Conservation (phyloP, 2,888 invertebrate species). For the Tortrix viridana region DNA sequence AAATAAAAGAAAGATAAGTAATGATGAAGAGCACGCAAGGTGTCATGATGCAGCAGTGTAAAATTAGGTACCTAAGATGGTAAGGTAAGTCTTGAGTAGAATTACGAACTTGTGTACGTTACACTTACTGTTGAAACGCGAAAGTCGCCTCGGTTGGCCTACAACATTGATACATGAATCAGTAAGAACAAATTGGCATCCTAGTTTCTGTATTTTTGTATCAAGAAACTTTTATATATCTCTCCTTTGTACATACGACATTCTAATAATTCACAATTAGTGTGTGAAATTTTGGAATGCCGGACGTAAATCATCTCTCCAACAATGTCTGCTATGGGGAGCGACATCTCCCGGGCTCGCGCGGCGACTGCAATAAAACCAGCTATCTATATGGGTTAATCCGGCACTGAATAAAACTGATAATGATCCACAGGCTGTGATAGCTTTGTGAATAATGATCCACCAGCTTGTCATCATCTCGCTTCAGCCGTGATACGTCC, state of each 20-base stretch:
- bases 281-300: neutral
- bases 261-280: conserved; percentile 10
- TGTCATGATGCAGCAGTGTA: no score
- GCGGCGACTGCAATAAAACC: neutral
- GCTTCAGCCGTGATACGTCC: no score
- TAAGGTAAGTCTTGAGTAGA: no score
- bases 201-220: neutral
- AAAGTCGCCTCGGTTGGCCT: no score
- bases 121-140: no score
- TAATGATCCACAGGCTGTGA: conserved; percentile 12
- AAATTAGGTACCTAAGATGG: no score
- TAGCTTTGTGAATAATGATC: neutral
- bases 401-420: neutral
- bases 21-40: no score
- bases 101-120: no score
- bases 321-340: neutral
- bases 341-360: neutral
- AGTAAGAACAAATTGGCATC: neutral
- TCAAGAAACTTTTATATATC: neutral
- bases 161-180: no score
- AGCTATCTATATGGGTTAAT: neutral
- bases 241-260: conserved; percentile 1
- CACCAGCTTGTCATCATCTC: no score
- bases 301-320: conserved; percentile 12
- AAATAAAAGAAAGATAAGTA: no score